Conservation (phyloP, 2,797 vertebrate species). For the Odontamblyopus rebecca region DNA sequence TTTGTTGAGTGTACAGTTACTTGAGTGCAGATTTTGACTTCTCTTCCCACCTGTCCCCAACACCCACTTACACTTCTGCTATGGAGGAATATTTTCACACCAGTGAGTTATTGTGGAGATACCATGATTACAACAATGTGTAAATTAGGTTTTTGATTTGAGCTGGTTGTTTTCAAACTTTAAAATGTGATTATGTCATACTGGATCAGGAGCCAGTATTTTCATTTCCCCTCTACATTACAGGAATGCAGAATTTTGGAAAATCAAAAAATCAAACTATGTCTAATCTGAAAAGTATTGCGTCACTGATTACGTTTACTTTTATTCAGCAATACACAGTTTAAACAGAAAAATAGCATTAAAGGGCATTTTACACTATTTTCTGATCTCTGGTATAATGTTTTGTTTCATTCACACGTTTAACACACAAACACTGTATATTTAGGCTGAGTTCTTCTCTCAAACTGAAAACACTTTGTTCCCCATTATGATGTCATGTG, state of each 20-base stretch:
- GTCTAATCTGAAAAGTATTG: not conserved
- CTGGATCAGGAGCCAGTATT: not conserved
- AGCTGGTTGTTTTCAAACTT: no score
- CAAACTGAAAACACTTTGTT: no score
- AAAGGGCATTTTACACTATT: no score
- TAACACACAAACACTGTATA: no score
- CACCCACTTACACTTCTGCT: not conserved
- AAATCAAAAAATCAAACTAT: not conserved
- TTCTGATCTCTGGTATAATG: no score
- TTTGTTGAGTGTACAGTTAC: not conserved
- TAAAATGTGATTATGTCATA: no score
- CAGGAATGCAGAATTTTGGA: not conserved
- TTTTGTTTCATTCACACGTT: no score
- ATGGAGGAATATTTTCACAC: not conserved
- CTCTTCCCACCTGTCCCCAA: not conserved
- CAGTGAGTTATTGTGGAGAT: not conserved
- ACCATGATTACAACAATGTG: not conserved
- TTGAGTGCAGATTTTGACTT: slow-evolving; percentile 1
- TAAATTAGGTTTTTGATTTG: not conserved
- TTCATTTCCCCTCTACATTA: not conserved
- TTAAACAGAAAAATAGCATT: not conserved
- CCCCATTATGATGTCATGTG: no score
- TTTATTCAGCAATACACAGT: not conserved
- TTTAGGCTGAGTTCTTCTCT: no score
- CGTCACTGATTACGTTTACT: not conserved